Percentiles rank a stretch among this genome's conserved stretches.
Evolutionary conservation across 2,797 vertebrate species (phyloP).

Genomic region (Leptoclinus maculatus): DNA sequence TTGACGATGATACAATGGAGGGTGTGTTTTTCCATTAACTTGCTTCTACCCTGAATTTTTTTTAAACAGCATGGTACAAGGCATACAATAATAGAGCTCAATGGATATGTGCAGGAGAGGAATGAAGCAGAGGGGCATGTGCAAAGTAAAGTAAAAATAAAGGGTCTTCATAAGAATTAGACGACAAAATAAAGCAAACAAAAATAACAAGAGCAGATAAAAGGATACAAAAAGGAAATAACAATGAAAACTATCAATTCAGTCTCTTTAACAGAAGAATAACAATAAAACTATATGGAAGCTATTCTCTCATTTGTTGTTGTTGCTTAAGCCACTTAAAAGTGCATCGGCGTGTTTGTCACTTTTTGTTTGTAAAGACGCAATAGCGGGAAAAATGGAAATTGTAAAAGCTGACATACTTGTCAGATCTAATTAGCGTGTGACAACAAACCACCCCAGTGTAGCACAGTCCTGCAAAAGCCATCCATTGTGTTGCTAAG

Average conservation of each 20-base stretch:
- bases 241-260: background rate
- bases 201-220: background rate
- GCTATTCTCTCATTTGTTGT: conserved; percentile 1
- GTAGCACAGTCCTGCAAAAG: conserved; percentile 52
- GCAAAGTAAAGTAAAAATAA: background rate
- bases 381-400: conserved; percentile 36
- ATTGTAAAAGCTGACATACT: conserved; percentile 49
- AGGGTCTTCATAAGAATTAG: background rate
- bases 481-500: conserved; percentile 69
- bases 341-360: conserved; percentile 28
- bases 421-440: conserved; percentile 69
- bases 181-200: background rate
- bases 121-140: background rate
- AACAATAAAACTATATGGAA: background rate
- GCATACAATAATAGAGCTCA: background rate
- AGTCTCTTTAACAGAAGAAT: background rate
- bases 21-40: background rate
- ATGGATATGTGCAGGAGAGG: background rate
- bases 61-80: background rate
- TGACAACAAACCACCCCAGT: conserved; percentile 48
- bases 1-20: background rate
- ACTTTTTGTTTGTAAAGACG: conserved; percentile 45
- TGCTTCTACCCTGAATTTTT: background rate
- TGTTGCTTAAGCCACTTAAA: conserved; percentile 23
- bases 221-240: background rate